These are phyloP conservation scores for Lophius americanus DNA, from an alignment of 2,797 vertebrate species.

Conservation along the genomic window DNA sequence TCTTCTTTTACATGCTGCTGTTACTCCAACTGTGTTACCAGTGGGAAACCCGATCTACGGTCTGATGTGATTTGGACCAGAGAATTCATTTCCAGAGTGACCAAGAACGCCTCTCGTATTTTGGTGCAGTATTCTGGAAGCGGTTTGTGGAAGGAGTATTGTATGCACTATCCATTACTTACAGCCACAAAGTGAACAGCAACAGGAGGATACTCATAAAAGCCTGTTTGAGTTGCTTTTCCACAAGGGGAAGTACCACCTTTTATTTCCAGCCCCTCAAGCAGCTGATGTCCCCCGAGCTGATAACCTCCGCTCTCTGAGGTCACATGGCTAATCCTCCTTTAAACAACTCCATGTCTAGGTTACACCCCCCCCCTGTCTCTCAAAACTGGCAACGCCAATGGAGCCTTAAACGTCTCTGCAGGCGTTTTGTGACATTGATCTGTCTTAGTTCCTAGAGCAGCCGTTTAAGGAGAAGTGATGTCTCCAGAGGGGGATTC, in stretches of 20 bases:
- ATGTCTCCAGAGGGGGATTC: constrained; percentile 3
- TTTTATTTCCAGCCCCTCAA: constrained; percentile 44
- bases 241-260: constrained; percentile 18
- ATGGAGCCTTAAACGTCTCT: constrained; percentile 30
- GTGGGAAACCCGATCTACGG: constrained; percentile 52
- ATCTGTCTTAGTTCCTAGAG: constrained; percentile 31
- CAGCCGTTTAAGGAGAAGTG: constrained; percentile 13
- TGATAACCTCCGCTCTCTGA: constrained; percentile 66
- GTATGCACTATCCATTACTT: constrained; percentile 4
- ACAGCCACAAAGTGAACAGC: background rate
- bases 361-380: constrained; percentile 24
- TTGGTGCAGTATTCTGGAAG: background rate
- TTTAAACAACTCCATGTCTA: constrained; percentile 43
- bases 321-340: constrained; percentile 51
- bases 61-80: constrained; percentile 15
- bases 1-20: constrained; percentile 36
- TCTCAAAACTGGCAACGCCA: constrained; percentile 38
- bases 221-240: constrained; percentile 30
- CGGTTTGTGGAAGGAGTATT: background rate
- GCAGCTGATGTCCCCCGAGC: constrained; percentile 24
- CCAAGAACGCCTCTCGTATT: background rate
- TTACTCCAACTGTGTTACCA: constrained; percentile 44
- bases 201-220: background rate
- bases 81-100: constrained; percentile 25
- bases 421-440: constrained; percentile 17